Conservation (phyloP, 2,888 invertebrate genomes). For the Marasmarcha lunaedactyla region DNA sequence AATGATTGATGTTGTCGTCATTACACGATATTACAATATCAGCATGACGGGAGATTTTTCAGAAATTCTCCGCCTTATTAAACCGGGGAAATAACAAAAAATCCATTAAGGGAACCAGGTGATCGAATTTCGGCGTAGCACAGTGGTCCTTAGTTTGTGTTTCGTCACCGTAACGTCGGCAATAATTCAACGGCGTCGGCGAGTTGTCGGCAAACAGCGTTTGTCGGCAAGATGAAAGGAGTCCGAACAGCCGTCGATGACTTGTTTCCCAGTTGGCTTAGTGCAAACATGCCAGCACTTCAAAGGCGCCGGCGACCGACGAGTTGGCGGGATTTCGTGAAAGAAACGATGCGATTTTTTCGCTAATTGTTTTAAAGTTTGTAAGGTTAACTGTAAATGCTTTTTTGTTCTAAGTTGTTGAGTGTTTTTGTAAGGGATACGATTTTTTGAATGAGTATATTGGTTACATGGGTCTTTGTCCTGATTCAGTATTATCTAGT, state of each 20-base stretch:
- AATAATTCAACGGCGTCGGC: constrained; percentile 37
- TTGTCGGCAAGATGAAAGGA: constrained; percentile 53
- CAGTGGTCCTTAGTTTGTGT: constrained; percentile 22
- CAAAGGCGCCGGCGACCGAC: constrained; percentile 44
- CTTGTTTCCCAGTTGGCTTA: constrained; percentile 64
- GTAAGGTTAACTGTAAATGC: too few relatives aligned
- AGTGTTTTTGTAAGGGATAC: too few relatives aligned
- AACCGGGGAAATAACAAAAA: background rate
- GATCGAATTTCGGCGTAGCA: constrained; percentile 32
- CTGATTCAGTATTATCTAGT: too few relatives aligned
- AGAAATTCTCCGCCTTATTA: background rate
- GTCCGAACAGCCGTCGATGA: constrained; percentile 47
- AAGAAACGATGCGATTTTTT: constrained; percentile 16
- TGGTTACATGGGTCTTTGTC: too few relatives aligned
- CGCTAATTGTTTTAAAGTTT: constrained; percentile 14
- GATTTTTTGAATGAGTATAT: too few relatives aligned
- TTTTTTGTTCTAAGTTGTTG: too few relatives aligned
- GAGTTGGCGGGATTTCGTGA: constrained; percentile 3
- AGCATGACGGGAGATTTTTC: background rate
- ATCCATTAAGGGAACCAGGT: constrained; percentile 11
- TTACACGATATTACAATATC: too few relatives aligned
- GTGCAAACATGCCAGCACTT: constrained; percentile 62
- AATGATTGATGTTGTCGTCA: too few relatives aligned
- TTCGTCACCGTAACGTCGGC: constrained; percentile 19
- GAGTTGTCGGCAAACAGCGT: too few relatives aligned